Percentiles rank a stretch among this genome's conserved stretches.
Evolutionary conservation across 2,888 invertebrate genomes (phyloP).

Genomic region (Amiota minor): DNA sequence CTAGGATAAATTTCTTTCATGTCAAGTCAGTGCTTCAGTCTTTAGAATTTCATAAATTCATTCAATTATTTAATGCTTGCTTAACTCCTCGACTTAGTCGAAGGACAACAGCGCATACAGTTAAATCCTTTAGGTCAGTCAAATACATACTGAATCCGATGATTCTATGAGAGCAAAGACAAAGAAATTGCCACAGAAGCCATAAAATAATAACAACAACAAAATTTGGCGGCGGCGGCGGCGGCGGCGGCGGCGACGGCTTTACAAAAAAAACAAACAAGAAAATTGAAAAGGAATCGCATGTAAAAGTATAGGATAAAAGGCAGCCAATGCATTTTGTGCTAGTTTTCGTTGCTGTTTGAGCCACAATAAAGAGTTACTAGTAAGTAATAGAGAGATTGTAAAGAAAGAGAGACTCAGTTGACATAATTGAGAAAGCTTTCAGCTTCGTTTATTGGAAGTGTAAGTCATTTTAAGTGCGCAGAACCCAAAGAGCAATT

Average conservation of each 20-base stretch:
- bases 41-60: not conserved
- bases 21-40: not conserved
- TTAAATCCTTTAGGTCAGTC: slow-evolving; percentile 28
- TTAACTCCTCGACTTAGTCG: slow-evolving; percentile 1
- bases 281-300: slow-evolving; percentile 26
- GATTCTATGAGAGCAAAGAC: not conserved
- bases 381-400: not conserved
- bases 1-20: not conserved
- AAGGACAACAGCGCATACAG: not conserved
- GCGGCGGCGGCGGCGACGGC: slow-evolving; percentile 23
- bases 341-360: slow-evolving; percentile 45
- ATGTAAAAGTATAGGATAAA: slow-evolving; percentile 37
- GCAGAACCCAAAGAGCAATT: not conserved
- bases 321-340: slow-evolving; percentile 40
- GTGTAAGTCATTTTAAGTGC: slow-evolving; percentile 50
- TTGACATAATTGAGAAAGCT: not conserved
- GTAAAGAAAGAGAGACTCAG: not conserved
- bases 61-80: slow-evolving; percentile 6
- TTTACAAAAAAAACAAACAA: slow-evolving; percentile 26
- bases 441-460: slow-evolving; percentile 4
- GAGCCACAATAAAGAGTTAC: slow-evolving; percentile 36
- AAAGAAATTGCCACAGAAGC: not conserved
- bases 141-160: slow-evolving; percentile 24
- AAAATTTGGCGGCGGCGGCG: slow-evolving; percentile 16
- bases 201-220: slow-evolving; percentile 26